Evolutionary conservation across 2,797 vertebrate genomes (phyloP), one percentile per base, ranked within the genome.

Genomic region (Vespertilio murinus): DNA sequence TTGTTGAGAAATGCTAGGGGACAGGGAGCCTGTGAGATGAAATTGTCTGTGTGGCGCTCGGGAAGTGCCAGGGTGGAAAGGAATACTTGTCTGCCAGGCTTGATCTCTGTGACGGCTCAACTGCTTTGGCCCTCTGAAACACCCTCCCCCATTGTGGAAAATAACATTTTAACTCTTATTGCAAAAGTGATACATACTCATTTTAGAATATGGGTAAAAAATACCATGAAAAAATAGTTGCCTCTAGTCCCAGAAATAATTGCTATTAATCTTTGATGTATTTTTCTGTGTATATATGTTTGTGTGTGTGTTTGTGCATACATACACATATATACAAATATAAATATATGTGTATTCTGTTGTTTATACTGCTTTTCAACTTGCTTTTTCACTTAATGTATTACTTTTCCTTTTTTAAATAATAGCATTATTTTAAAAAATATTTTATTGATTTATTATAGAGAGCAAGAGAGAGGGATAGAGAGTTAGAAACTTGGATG

Each of bases 1-100:
- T 92, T 69, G 92, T 84, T 84, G 87, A 95, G 84, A 78, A 54
- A 93, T 88, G 91, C 70, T 86, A 79, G 88, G 90, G 69, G 90
- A 90, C 84, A 90, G 81, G 91, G 73, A 77, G 30, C 35, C 40
- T 59, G 14, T 81, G 83, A 91, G 77, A 81, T 84, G 80, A 90
- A 80, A 82, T 94, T 94, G 56, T 78, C 86, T 85, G 30, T 47
- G 75, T 18, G 12, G 40, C 28, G 20, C 69, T 73, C 5, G 35
- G 38, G 61, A 75, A 61, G 74, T 77, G 54, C 82, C 28, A 52
- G 64, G 10, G 11, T 85, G 35, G 77, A 84, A 84, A 88, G 67
- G 52, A 80, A 65, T 40, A 30, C 9, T 47, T n/a, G n/a, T 90
- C 42, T 22, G 17, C 33, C 42, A 0, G 22, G 52, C 12, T 0